Conservation (phyloP, 2,888 invertebrate species). For the Adelognathus sp. region DNA sequence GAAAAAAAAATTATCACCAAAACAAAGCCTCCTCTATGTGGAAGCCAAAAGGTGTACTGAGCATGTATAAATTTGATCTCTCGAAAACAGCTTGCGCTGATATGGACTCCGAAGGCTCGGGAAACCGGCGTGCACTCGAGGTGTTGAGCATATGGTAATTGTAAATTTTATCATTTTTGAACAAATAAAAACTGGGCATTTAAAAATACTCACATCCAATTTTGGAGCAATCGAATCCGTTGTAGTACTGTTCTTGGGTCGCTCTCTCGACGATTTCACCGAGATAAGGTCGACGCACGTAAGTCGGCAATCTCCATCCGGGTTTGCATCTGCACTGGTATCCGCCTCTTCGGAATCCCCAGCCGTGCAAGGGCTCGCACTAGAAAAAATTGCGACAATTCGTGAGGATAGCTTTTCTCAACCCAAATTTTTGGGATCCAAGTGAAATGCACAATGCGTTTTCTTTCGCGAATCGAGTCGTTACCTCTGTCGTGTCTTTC, state of each 20-base stretch:
- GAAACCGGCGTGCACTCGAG: too few species aligned
- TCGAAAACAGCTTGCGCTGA: too few species aligned
- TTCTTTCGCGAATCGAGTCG: conserved; percentile 16
- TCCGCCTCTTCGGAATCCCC: conserved; percentile 97
- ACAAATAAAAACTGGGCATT: not conserved
- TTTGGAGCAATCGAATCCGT: conserved; percentile 94
- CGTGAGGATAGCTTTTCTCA: not conserved
- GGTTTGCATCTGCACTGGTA: conserved; percentile 97
- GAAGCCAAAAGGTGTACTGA: too few species aligned
- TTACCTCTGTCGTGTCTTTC: conserved; percentile 92
- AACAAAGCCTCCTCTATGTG: too few species aligned
- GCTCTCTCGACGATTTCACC: conserved; percentile 97
- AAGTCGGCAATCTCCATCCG: conserved; percentile 92
- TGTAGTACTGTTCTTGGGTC: conserved; percentile 95
- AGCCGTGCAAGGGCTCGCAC: conserved; percentile 98
- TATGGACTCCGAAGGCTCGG: too few species aligned
- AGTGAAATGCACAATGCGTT: not conserved
- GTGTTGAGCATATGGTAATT: not conserved
- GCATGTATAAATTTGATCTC: too few species aligned
- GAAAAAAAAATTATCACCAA: too few species aligned
- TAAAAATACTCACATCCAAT: conserved; percentile 93
- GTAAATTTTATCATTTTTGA: not conserved
- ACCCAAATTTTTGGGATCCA: not conserved
- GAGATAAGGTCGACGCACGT: conserved; percentile 94
- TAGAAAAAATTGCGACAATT: conserved; percentile 72